Evolutionary conservation across 2,797 vertebrate species (phyloP), one percentile per base, ranked within the genome.

Genomic region (Sardinella longiceps): DNA sequence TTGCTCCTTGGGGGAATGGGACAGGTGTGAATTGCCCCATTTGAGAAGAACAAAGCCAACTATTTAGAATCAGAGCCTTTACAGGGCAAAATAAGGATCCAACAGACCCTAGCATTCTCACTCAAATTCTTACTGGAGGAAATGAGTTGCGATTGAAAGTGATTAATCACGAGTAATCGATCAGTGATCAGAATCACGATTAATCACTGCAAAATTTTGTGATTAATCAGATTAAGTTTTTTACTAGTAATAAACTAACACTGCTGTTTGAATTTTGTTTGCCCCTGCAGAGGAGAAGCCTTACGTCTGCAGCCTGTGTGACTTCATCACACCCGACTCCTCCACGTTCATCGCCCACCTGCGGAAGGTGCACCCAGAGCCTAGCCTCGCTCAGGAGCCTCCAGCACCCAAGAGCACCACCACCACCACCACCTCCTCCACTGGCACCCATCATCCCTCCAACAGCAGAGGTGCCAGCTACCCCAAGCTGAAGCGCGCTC

Each of bases 271-370:
- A 89, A 89, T 30, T 85, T 58, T 28, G 60, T 91, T 87, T 23
- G 91, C 85, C 4, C 7, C 63, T 91, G 83, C 91, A 99, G 97
- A 96, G 91, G 93, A 94, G 92, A 97, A 96, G 91, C 95, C 95
- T 50, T 96, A 93, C 88, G 82, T 92, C 88, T 94, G 94, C 90
- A 93, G 90, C 87, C 92, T 89, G 85, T 95, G 95, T 93, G 94
- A 92, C 91, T 97, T 96, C 84, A 91, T 95, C 0, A 91, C 92
- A 81, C 90, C 94, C 7, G 93, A 95, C 66, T 89, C 89, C 0
- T 91, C 94, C 0, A 83, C 92, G 45, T 91, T 91, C 83, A 90
- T 94, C 30, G 89, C 94, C 84, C 95, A 96, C 0, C 88, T 95
- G 82, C 94, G 88, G 46, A 87, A 92, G 90, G 94, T 94, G 60